phyloP scores from a whole-genome alignment of 37 sponge, comb jelly and placozoan species.

The Theonella swinhoei region DNA sequence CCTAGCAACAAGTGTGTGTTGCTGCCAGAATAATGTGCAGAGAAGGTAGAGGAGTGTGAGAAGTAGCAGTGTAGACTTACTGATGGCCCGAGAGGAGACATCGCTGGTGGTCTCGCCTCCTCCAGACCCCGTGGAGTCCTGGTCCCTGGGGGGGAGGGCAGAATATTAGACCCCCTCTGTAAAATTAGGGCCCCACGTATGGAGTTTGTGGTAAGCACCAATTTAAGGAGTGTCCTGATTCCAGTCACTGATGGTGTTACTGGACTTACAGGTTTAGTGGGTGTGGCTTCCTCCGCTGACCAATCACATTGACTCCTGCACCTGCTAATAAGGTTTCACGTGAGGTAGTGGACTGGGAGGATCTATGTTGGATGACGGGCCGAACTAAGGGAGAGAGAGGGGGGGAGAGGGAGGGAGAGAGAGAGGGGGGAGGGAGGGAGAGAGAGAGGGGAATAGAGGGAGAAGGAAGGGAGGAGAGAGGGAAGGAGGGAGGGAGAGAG shows the following conservation, averaged over 20 bases:
- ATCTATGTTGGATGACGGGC: conserved; percentile 36
- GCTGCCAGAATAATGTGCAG: not conserved
- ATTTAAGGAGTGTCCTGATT: no score
- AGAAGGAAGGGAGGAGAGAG: not conserved
- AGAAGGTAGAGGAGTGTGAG: not conserved
- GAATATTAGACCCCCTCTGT: no score
- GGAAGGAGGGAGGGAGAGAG: not conserved
- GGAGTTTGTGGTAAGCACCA: not conserved
- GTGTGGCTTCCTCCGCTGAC: conserved; percentile 42
- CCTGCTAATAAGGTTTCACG: conserved; percentile 56
- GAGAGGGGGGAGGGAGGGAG: conserved; percentile 13
- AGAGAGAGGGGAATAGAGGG: not conserved
- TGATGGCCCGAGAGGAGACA: not conserved
- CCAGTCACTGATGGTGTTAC: no score
- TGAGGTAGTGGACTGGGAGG: conserved; percentile 15
- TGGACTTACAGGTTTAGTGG: conserved; percentile 11
- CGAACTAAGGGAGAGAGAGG: conserved; percentile 33
- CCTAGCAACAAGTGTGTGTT: not conserved
- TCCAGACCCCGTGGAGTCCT: no score
- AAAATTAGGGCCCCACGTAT: not conserved
- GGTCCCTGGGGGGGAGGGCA: no score
- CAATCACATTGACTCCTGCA: conserved; percentile 66
- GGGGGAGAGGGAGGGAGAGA: conserved; percentile 17
- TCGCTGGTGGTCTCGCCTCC: not conserved
- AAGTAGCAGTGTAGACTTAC: not conserved